phyloP scores from a whole-genome alignment of 2,888 invertebrate species.

The Smittia sp. region DNA sequence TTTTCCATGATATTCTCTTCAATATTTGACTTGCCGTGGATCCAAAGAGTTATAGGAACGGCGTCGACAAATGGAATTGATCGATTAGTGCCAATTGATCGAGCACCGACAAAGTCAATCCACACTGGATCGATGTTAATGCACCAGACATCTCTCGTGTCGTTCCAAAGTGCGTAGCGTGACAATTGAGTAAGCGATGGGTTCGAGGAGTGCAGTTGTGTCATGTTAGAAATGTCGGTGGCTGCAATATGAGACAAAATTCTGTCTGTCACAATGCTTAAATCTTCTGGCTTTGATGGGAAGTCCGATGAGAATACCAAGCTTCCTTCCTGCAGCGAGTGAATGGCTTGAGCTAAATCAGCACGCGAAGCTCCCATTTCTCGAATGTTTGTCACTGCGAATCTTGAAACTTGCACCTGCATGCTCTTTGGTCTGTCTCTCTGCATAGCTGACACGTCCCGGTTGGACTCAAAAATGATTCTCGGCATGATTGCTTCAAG shows the following conservation, averaged over 20 bases:
- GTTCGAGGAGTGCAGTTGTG: constrained; percentile 38
- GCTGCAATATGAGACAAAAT: constrained; percentile 70
- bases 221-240: constrained; percentile 40
- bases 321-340: constrained; percentile 72
- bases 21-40: constrained; percentile 53
- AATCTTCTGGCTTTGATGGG: constrained; percentile 67
- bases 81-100: constrained; percentile 69
- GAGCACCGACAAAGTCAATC: constrained; percentile 86
- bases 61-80: constrained; percentile 80
- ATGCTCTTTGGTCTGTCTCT: constrained; percentile 84
- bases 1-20: constrained; percentile 30
- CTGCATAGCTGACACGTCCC: constrained; percentile 70
- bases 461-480: constrained; percentile 69
- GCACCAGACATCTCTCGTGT: constrained; percentile 86
- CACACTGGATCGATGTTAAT: constrained; percentile 85
- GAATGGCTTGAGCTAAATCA: constrained; percentile 75
- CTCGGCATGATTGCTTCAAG: constrained; percentile 92
- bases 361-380: constrained; percentile 63
- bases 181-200: constrained; percentile 49
- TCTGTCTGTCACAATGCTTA: constrained; percentile 76
- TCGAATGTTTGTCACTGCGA: constrained; percentile 66
- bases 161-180: constrained; percentile 69
- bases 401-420: constrained; percentile 59
- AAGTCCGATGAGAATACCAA: constrained; percentile 75
- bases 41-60: constrained; percentile 84